These are phyloP conservation scores for Stigmatopora argus DNA, from an alignment of 2,113 vertebrate species.

Conservation along the genomic window DNA sequence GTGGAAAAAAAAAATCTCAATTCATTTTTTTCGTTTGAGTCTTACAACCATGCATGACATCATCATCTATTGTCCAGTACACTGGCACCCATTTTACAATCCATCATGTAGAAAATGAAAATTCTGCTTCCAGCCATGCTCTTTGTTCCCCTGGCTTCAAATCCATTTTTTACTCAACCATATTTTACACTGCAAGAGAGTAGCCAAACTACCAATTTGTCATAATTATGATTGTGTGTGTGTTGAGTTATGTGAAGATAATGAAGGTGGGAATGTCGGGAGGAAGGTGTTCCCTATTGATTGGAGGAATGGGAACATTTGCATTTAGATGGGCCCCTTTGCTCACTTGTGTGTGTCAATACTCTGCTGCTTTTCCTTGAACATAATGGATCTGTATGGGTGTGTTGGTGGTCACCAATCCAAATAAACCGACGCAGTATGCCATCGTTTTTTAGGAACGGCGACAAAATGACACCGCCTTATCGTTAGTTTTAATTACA, in stretches of 20 bases:
- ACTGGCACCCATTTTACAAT: not conserved
- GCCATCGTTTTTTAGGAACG: conserved; percentile 41
- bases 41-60: not conserved
- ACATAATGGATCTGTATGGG: conserved; percentile 59
- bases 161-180: conserved; percentile 34
- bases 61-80: not conserved
- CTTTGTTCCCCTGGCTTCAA: conserved; percentile 6
- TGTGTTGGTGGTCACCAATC: conserved; percentile 63
- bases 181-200: conserved; percentile 26
- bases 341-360: conserved; percentile 54
- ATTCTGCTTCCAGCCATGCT: conserved; percentile 17
- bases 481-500: conserved; percentile 76
- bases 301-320: conserved; percentile 44
- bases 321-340: conserved; percentile 65
- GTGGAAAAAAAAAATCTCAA: too few species aligned
- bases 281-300: not conserved
- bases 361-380: conserved; percentile 51
- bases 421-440: conserved; percentile 66
- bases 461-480: conserved; percentile 55
- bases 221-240: conserved; percentile 48
- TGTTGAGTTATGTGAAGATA: not conserved
- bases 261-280: not conserved
- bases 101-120: conserved; percentile 14
- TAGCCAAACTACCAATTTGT: conserved; percentile 46
- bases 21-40: not conserved